phyloP scores from a whole-genome alignment of 2,797 vertebrate species.

The Clarias platycephalus region DNA sequence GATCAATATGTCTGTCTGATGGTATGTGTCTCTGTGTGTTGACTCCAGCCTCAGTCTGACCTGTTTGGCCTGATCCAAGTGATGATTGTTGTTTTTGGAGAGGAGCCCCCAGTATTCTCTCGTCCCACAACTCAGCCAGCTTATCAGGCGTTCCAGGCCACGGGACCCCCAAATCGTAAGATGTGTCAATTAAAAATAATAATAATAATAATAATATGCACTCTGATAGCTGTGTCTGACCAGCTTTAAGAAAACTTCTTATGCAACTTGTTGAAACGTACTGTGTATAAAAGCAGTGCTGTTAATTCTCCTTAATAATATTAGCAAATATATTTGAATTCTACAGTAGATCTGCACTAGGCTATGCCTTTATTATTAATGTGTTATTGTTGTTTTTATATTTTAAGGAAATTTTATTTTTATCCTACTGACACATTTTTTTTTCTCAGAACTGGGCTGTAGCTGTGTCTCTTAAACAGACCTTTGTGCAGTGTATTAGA shows the following conservation, averaged over 20 bases:
- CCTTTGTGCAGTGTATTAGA: background rate
- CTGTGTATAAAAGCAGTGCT: background rate
- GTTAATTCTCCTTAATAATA: background rate
- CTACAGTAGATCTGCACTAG: background rate
- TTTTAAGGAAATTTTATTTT: background rate
- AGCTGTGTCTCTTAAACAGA: background rate
- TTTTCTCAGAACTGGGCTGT: background rate
- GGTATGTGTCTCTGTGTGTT: slow-evolving; percentile 33
- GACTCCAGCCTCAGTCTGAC: slow-evolving; percentile 89
- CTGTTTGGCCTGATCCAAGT: slow-evolving; percentile 96
- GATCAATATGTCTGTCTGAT: background rate
- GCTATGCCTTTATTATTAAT: background rate
- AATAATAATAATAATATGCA: too few relatives aligned
- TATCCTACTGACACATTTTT: background rate
- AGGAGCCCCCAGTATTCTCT: slow-evolving; percentile 97
- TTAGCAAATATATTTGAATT: background rate
- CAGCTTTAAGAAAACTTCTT: background rate
- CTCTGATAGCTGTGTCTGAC: background rate
- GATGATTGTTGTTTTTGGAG: slow-evolving; percentile 97
- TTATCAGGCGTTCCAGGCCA: slow-evolving; percentile 88
- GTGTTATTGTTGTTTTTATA: background rate
- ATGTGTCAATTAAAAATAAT: background rate
- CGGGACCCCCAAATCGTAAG: slow-evolving; percentile 94
- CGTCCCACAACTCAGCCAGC: slow-evolving; percentile 83
- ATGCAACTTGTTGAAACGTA: background rate